phyloP scores from a whole-genome alignment of 1,140 invertebrate species.

The Brachystomella parvula region DNA sequence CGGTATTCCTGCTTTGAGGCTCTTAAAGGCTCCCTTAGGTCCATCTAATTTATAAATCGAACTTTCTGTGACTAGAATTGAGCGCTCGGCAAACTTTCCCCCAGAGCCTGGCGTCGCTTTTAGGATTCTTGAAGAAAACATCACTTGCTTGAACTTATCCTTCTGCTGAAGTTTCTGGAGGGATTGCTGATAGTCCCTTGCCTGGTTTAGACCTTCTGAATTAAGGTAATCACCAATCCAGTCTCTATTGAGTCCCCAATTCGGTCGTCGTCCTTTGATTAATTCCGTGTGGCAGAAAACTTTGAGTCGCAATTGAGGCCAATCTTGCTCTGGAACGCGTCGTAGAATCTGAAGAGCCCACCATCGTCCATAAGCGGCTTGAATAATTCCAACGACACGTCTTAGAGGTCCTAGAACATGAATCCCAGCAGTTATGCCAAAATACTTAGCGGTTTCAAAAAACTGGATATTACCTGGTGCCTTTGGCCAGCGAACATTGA shows the following conservation, averaged over 20 bases:
- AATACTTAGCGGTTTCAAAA: neutral
- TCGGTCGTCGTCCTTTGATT: constrained; percentile 59
- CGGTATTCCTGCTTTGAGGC: constrained; percentile 71
- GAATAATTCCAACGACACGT: constrained; percentile 30
- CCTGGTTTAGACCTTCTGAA: constrained; percentile 66
- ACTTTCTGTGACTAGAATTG: constrained; percentile 77
- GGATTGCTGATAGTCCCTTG: constrained; percentile 59
- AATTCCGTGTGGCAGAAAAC: constrained; percentile 33
- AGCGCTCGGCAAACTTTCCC: constrained; percentile 75
- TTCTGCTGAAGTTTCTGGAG: constrained; percentile 61
- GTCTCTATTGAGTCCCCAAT: constrained; percentile 73
- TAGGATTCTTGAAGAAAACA: constrained; percentile 36
- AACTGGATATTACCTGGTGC: constrained; percentile 22
- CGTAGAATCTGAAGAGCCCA: constrained; percentile 35
- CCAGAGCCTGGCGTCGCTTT: constrained; percentile 35
- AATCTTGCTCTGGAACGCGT: constrained; percentile 34
- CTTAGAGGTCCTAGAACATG: constrained; percentile 14
- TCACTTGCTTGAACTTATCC: constrained; percentile 53
- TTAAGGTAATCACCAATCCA: constrained; percentile 91
- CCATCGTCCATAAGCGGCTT: constrained; percentile 36
- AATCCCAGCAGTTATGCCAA: neutral
- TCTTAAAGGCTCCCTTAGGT: constrained; percentile 67
- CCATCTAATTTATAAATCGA: constrained; percentile 82
- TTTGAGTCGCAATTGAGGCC: constrained; percentile 60
- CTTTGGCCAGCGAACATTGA: constrained; percentile 34